phyloP scores from a whole-genome alignment of 2,797 vertebrate species.

The Sylvia borin region DNA sequence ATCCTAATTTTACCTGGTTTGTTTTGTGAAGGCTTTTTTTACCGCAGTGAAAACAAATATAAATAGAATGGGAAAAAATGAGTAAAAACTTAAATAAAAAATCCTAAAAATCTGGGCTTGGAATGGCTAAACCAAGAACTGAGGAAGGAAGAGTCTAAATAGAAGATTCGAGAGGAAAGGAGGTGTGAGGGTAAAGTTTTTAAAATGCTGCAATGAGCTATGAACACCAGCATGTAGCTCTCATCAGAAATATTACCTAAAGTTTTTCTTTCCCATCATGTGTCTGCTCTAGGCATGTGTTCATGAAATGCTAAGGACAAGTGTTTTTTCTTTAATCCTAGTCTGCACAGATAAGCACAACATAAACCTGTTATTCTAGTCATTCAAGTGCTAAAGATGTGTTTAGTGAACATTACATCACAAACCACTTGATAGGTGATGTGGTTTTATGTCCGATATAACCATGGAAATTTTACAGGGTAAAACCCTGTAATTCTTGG shows the following conservation, averaged over 20 bases:
- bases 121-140: neutral
- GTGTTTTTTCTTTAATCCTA: neutral
- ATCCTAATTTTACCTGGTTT: neutral
- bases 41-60: neutral
- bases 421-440: neutral
- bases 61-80: rapidly evolving
- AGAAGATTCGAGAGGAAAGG: neutral
- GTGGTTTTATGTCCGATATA: neutral
- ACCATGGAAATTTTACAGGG: neutral
- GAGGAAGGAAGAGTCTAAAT: neutral
- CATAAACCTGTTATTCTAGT: neutral
- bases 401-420: neutral
- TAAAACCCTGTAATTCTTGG: neutral
- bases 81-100: neutral
- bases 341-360: neutral
- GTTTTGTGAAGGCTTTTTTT: neutral
- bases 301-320: neutral
- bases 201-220: neutral
- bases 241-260: neutral
- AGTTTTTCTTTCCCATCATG: neutral
- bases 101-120: rapidly evolving
- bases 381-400: neutral
- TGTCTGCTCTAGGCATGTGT: neutral
- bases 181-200: neutral
- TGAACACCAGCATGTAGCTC: neutral